A percentile compares a stretch with the other conserved stretches of the same genome.
phyloP scores from a whole-genome alignment of 2,888 invertebrate genomes.

The Acanthosepion pharaonis region DNA sequence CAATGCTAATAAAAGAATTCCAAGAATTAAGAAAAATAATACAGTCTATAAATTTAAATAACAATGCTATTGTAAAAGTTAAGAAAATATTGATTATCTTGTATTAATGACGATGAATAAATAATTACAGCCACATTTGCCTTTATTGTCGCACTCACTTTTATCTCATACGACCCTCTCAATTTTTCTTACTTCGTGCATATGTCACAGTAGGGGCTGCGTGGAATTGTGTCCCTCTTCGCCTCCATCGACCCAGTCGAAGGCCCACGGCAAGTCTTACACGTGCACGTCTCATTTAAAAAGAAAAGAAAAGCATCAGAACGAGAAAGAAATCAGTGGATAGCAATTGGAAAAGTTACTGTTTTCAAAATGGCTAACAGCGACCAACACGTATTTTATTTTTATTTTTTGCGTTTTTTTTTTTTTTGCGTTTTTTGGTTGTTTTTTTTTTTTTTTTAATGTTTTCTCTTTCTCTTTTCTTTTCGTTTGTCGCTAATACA shows the following conservation, averaged over 20 bases:
- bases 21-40: too few species aligned
- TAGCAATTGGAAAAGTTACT: neutral
- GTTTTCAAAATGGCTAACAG: neutral
- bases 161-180: neutral
- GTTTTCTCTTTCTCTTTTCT: neutral
- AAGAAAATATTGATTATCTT: neutral
- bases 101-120: neutral
- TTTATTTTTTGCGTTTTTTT: neutral
- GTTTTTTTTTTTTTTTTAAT: neutral
- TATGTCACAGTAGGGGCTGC: neutral
- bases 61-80: neutral
- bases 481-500: neutral
- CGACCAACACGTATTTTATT: neutral
- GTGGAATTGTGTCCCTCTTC: neutral
- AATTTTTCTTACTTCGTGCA: neutral
- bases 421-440: neutral
- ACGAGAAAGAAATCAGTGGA: neutral
- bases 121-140: neutral
- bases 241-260: neutral
- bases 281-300: neutral
- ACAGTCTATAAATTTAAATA: too few species aligned
- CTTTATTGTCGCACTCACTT: neutral
- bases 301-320: neutral
- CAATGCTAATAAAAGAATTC: too few species aligned
- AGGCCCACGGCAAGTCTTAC: neutral